These are phyloP conservation scores for Neotoxoptera formosana DNA, from an alignment of 1,140 invertebrate genomes.

Conservation along the genomic window DNA sequence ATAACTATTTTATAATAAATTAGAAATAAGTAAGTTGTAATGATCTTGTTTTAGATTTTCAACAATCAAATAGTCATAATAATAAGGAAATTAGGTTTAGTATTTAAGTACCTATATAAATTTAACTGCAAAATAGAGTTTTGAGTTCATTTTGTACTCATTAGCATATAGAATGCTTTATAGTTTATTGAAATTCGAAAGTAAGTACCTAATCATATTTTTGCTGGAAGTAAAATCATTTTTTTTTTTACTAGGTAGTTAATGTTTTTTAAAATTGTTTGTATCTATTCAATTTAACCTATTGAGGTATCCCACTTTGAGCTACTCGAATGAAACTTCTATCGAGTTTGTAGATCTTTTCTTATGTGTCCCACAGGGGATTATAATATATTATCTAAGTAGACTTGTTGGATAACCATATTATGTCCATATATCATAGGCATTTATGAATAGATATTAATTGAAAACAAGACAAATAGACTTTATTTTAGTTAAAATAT, in stretches of 20 bases:
- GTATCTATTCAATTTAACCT: background rate
- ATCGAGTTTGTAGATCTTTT: background rate
- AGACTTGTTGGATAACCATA: background rate
- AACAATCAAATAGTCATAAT: constrained; percentile 11
- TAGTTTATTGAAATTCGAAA: background rate
- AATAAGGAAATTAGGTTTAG: constrained; percentile 7
- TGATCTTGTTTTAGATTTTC: constrained; percentile 32
- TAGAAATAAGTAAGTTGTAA: constrained; percentile 32
- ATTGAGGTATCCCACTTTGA: constrained; percentile 39
- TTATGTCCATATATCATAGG: background rate
- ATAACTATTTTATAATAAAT: constrained; percentile 31
- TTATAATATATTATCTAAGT: constrained; percentile 9
- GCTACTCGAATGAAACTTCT: constrained; percentile 34
- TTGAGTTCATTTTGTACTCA: background rate
- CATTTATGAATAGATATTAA: background rate
- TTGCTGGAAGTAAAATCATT: background rate
- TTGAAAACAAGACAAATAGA: background rate
- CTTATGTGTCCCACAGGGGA: background rate
- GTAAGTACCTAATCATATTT: background rate
- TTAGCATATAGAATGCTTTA: background rate
- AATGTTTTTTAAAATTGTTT: background rate
- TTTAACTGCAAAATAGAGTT: background rate
- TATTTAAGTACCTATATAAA: background rate
- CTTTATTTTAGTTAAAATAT: background rate
- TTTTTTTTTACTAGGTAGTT: background rate